Evolutionary conservation across 2,797 vertebrate species (phyloP).

Genomic region (Tadarida brasiliensis): DNA sequence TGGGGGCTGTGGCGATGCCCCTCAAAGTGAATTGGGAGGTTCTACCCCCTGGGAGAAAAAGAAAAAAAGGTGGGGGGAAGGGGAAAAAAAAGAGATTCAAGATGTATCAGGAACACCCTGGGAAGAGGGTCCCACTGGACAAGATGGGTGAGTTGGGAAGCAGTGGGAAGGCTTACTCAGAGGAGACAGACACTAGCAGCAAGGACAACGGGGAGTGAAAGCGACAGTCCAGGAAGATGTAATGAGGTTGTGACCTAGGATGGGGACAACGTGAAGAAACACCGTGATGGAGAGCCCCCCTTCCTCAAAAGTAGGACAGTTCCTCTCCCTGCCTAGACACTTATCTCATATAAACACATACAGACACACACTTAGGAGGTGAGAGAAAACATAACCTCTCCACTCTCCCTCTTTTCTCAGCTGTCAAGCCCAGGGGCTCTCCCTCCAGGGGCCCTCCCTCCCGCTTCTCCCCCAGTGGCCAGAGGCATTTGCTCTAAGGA

Average conservation of each 20-base stretch:
- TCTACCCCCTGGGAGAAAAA: background rate
- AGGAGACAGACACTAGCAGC: background rate
- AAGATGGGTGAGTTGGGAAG: background rate
- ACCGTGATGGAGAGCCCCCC: background rate
- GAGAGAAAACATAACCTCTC: background rate
- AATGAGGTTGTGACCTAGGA: background rate
- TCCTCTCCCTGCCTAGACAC: background rate
- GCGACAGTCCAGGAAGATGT: background rate
- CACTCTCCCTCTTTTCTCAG: background rate
- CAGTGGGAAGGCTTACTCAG: background rate
- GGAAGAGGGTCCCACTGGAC: background rate
- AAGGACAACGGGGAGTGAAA: background rate
- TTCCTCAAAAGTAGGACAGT: conserved; percentile 33
- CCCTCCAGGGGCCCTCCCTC: background rate
- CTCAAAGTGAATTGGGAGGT: background rate
- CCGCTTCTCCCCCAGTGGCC: background rate
- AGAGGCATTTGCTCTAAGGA: conserved; percentile 18
- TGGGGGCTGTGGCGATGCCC: background rate
- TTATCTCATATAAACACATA: background rate
- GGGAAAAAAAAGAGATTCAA: background rate
- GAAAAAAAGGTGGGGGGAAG: background rate
- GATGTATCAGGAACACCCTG: background rate
- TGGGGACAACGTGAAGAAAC: background rate
- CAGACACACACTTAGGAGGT: background rate
- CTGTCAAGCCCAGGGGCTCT: background rate